These are phyloP conservation scores for Potamilus streckersoni DNA, from an alignment of 1,140 invertebrate genomes.

Conservation along the genomic window DNA sequence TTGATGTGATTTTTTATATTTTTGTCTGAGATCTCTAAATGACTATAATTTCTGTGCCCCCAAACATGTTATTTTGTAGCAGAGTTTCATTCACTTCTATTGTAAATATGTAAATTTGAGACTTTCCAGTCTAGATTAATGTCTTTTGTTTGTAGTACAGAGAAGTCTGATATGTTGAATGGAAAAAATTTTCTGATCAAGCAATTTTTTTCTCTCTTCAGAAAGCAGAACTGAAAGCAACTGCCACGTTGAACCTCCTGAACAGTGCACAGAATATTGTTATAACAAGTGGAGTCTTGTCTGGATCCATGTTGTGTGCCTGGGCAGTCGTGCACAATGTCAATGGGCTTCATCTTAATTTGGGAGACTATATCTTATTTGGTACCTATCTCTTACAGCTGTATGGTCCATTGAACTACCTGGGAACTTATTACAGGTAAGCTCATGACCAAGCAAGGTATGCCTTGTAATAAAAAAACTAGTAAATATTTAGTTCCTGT, in stretches of 20 bases:
- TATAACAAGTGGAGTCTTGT: conserved; percentile 86
- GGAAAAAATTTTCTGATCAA: not conserved
- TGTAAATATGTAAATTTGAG: too few species aligned
- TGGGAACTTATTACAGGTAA: conserved; percentile 97
- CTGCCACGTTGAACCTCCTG: conserved; percentile 86
- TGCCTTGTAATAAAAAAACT: not conserved
- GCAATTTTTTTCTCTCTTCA: conserved; percentile 65
- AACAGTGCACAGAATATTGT: conserved; percentile 92
- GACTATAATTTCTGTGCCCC: too few species aligned
- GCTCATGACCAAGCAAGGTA: conserved; percentile 8
- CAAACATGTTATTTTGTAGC: too few species aligned
- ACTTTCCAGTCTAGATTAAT: too few species aligned
- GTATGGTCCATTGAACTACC: conserved; percentile 96
- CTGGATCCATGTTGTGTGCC: conserved; percentile 89
- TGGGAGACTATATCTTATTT: conserved; percentile 96
- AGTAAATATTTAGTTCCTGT: not conserved
- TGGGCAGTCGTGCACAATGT: conserved; percentile 73
- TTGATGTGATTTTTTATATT: too few species aligned
- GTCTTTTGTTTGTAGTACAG: too few species aligned
- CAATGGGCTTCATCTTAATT: conserved; percentile 74
- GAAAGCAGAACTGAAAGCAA: conserved; percentile 88
- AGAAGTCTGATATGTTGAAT: too few species aligned
- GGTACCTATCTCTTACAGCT: conserved; percentile 95
- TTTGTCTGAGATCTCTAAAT: too few species aligned
- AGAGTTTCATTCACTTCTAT: too few species aligned